phyloP scores from a whole-genome alignment of 2,113 vertebrate genomes.

The Acrocephalus kingi region DNA sequence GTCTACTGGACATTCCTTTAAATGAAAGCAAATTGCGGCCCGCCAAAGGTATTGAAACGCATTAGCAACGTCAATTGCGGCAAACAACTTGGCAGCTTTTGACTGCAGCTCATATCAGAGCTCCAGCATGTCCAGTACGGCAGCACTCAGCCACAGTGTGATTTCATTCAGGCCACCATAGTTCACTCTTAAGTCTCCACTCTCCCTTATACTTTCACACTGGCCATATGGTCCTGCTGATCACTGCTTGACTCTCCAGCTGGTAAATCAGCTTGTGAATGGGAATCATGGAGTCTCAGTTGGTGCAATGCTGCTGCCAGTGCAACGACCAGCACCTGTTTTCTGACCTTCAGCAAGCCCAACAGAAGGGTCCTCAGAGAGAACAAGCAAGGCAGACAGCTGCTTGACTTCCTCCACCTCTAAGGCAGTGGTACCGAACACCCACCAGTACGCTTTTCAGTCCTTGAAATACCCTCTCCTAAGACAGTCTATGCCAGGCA shows the following conservation, averaged over 20 bases:
- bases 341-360: background rate
- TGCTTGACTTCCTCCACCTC: background rate
- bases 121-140: accelerated
- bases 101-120: accelerated
- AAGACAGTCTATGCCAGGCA: background rate
- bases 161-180: background rate
- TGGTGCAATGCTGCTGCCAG: background rate
- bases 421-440: background rate
- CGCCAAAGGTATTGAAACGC: background rate
- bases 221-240: background rate
- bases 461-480: background rate
- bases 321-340: background rate
- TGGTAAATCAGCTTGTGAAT: background rate
- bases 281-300: background rate
- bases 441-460: background rate
- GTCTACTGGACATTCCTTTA: background rate
- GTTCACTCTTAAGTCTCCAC: background rate
- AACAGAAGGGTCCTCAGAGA: background rate
- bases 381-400: background rate
- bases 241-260: background rate
- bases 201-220: background rate
- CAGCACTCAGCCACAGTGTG: background rate
- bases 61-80: background rate
- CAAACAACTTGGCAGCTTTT: background rate
- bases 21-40: background rate